Base-by-base conservation (phyloP, 2,113 vertebrate species). In the Hippopotamus amphibius region DNA sequence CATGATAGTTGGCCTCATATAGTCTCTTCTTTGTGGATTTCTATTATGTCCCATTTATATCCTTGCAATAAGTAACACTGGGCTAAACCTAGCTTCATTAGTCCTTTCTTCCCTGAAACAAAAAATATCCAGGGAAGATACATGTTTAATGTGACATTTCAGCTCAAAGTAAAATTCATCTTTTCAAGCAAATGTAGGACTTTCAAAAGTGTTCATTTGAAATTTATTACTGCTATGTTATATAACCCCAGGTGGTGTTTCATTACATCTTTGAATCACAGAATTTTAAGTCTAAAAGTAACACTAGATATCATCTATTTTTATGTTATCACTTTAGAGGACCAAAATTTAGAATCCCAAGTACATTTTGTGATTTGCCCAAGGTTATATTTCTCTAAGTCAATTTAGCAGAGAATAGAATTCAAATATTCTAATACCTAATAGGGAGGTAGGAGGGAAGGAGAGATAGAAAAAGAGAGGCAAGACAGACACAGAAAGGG, bases 161-260 rank as follows among this genome's bases (percentile, higher is more conserved):
- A 79, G 81, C 55, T 72, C 65, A 50, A 87, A 95, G 46, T 61
- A 50, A 92, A 88, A 94, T 71, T n/a, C 22, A 82, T 26, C 65
- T 94, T 92, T 96, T 77, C 55, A 86, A 94, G 43, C 24, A 90
- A 92, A 92, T 65, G 33, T 71, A 66, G 5, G 28, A 59, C 12
- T 77, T 96, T n/a, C 17, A 63, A 83, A 88, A 81, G 26, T n/a
- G 53, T 90, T 96, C 63, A 79, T 82, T 61, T 86, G n/a, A 95
- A 96, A 59, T 11, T 50, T 81, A 28, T 10, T 33, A 88, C 63
- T 55, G 33, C 37, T 21, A 33, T 50, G 12, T 30, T 95, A 26
- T n/a, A 37, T 59, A 93, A 93, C 17, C 53, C 9, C 61, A 93
- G 48, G 30, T 93, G 48, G 22, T n/a, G 3, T 76, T 76, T 93